Evolutionary conservation across 2,888 invertebrate genomes (phyloP).

Genomic region (Ethmia dodecea): DNA sequence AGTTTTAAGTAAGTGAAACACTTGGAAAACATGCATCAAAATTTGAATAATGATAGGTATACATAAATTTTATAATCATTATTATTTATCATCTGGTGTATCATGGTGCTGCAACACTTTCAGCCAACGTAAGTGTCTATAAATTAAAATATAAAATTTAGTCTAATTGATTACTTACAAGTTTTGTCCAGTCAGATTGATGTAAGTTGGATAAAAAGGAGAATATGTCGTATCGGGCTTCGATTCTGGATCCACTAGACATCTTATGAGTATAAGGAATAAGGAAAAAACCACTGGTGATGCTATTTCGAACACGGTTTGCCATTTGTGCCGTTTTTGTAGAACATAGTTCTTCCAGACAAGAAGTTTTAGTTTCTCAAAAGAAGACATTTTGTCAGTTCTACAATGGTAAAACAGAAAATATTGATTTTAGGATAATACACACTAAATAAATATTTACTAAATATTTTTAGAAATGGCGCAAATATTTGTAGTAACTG

Average conservation of each 20-base stretch:
- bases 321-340: constrained; percentile 84
- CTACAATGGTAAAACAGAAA: constrained; percentile 10
- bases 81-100: no score
- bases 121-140: no score
- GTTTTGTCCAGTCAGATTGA: constrained; percentile 45
- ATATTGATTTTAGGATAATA: neutral
- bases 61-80: no score
- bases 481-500: no score
- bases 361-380: constrained; percentile 81
- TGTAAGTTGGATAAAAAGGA: constrained; percentile 59
- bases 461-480: no score
- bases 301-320: constrained; percentile 84
- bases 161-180: no score
- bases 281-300: constrained; percentile 83
- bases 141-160: no score
- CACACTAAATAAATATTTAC: no score
- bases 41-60: no score
- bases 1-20: no score
- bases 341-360: constrained; percentile 91
- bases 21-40: no score
- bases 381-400: constrained; percentile 47
- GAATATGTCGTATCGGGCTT: constrained; percentile 50
- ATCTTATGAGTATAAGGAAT: constrained; percentile 84
- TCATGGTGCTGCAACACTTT: no score
- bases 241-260: constrained; percentile 80